Evolutionary conservation across 2,888 invertebrate species (phyloP).

Genomic region (Plutella xylostella): DNA sequence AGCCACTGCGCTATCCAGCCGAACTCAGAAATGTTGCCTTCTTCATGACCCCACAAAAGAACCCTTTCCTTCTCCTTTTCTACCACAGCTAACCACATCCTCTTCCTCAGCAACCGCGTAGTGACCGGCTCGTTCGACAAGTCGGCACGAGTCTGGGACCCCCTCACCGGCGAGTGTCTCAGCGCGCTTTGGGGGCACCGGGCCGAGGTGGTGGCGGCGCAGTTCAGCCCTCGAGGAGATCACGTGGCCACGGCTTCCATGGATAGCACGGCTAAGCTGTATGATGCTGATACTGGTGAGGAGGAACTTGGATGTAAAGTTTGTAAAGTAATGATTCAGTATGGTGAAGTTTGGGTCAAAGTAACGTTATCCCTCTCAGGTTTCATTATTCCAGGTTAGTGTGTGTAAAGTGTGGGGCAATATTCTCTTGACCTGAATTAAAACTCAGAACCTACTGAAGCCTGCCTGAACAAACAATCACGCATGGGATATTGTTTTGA

Average conservation of each 20-base stretch:
- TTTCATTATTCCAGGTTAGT: no score
- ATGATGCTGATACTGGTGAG: slow-evolving; percentile 74
- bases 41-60: no score
- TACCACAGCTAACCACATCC: no score
- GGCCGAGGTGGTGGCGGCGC: slow-evolving; percentile 78
- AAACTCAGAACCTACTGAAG: neutral
- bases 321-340: no score
- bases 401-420: neutral
- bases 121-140: slow-evolving; percentile 87
- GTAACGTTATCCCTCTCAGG: no score
- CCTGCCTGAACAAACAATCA: neutral
- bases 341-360: no score
- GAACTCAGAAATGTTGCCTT: no score
- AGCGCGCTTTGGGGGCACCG: slow-evolving; percentile 79
- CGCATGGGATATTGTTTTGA: no score
- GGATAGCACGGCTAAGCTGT: slow-evolving; percentile 80
- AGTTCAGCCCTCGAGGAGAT: slow-evolving; percentile 76
- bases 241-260: slow-evolving; percentile 80
- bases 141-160: slow-evolving; percentile 81
- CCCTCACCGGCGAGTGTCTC: slow-evolving; percentile 73
- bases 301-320: no score
- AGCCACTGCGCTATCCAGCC: no score
- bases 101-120: slow-evolving; percentile 71
- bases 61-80: no score
- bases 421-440: neutral